Evolutionary conservation across 2,888 invertebrate species (phyloP).

Genomic region (Erannis defoliaria): DNA sequence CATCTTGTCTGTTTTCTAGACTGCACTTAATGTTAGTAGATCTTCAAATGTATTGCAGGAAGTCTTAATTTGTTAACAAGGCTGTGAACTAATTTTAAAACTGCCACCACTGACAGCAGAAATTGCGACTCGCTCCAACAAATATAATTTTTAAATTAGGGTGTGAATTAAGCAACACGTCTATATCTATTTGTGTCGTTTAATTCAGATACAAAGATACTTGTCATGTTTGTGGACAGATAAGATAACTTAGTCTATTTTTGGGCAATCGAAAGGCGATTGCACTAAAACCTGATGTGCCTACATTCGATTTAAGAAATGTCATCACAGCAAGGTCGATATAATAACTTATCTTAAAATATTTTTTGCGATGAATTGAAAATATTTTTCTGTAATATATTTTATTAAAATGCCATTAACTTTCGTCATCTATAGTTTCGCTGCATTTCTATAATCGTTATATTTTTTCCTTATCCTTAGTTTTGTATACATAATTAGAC

Average conservation of each 20-base stretch:
- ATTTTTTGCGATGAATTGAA: conserved; percentile 5
- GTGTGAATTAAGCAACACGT: background rate
- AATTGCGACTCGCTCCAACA: background rate
- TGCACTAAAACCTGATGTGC: conserved; percentile 25
- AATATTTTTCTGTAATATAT: background rate
- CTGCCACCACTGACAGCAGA: conserved; percentile 3
- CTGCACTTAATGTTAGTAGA: background rate
- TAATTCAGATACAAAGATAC: conserved; percentile 16
- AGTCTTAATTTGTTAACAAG: conserved; percentile 29
- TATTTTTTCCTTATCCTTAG: background rate
- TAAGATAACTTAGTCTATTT: conserved; percentile 27
- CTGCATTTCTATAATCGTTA: background rate
- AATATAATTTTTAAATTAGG: background rate
- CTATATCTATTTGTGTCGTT: conserved; percentile 3
- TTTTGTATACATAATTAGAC: background rate
- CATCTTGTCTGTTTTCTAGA: background rate
- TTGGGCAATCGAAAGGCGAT: conserved; percentile 23
- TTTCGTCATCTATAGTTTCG: background rate
- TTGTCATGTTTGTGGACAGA: conserved; percentile 17
- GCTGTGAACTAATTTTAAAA: conserved; percentile 23
- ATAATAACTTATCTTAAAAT: background rate
- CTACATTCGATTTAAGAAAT: conserved; percentile 16
- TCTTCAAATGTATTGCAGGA: conserved; percentile 17
- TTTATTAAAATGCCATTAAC: background rate
- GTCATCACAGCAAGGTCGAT: conserved; percentile 27